A percentile compares a stretch with the other conserved stretches of the same genome.
Conservation (phyloP, 2,113 vertebrate species). For the Synchiropus splendidus region DNA sequence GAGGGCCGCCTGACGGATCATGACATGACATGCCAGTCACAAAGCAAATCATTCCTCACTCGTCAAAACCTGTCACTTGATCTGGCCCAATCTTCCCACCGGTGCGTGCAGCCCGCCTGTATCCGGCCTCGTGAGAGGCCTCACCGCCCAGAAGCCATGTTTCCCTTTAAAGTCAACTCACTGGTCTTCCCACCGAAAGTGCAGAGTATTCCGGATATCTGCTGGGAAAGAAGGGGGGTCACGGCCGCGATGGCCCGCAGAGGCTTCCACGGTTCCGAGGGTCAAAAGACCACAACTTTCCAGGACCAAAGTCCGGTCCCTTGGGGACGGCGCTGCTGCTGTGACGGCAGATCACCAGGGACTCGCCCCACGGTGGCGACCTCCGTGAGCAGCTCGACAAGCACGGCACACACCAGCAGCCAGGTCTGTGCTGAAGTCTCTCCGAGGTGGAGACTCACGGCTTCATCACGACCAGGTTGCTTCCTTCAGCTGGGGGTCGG, state of each 20-base stretch:
- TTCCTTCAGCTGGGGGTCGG: constrained; percentile 17
- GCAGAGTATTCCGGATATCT: constrained; percentile 29
- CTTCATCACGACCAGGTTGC: neutral
- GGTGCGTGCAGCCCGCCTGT: constrained; percentile 32
- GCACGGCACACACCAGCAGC: neutral
- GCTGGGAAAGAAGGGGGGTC: constrained; percentile 48
- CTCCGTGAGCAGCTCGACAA: neutral
- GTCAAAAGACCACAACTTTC: constrained; percentile 57
- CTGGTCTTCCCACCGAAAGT: constrained; percentile 58
- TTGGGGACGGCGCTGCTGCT: constrained; percentile 36
- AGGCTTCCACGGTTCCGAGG: constrained; percentile 33
- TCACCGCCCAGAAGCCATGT: constrained; percentile 46
- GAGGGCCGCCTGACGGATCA: constrained; percentile 39
- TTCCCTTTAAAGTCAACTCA: constrained; percentile 41
- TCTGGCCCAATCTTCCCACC: constrained; percentile 56
- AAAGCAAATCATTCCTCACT: constrained; percentile 33
- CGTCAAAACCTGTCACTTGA: constrained; percentile 29
- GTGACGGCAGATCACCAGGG: constrained; percentile 19
- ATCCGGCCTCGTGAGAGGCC: constrained; percentile 52
- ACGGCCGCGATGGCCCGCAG: constrained; percentile 26
- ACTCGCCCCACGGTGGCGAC: constrained; percentile 22
- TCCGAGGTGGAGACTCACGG: no score
- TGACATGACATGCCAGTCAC: constrained; percentile 42
- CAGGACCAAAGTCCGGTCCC: constrained; percentile 59
- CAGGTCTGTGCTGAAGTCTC: no score